These are phyloP conservation scores for Cavia porcellus DNA, from an alignment of 2,113 vertebrate genomes.

Conservation along the genomic window DNA sequence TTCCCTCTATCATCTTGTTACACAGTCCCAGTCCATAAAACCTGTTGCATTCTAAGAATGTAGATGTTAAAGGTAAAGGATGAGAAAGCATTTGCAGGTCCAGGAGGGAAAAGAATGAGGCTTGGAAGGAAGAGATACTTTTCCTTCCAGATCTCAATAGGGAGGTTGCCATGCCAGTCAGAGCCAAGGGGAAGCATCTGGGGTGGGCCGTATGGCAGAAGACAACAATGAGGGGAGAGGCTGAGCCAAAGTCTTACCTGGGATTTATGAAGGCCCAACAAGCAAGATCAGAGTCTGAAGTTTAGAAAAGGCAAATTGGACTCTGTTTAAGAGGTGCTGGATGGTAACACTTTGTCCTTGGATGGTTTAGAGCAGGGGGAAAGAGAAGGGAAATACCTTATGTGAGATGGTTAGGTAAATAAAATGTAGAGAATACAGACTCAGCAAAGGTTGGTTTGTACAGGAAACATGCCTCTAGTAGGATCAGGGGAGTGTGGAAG, in stretches of 20 bases:
- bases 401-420: neutral
- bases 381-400: neutral
- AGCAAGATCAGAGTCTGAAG: too few relatives aligned
- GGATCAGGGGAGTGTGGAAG: too few relatives aligned
- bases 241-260: neutral
- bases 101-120: neutral
- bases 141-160: neutral
- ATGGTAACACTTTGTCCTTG: neutral
- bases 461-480: neutral
- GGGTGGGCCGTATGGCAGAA: neutral
- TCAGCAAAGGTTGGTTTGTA: neutral
- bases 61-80: neutral
- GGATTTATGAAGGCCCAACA: too few relatives aligned
- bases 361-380: neutral
- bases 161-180: neutral
- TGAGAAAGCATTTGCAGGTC: neutral
- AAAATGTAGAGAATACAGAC: neutral
- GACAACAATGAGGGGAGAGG: neutral
- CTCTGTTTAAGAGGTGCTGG: too few relatives aligned
- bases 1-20: neutral
- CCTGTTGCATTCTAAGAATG: neutral
- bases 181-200: neutral
- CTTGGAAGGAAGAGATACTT: neutral
- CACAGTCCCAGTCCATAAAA: neutral
- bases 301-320: too few relatives aligned